phyloP scores from a whole-genome alignment of 1,140 invertebrate genomes.

The Proctacanthus coquilletti region DNA sequence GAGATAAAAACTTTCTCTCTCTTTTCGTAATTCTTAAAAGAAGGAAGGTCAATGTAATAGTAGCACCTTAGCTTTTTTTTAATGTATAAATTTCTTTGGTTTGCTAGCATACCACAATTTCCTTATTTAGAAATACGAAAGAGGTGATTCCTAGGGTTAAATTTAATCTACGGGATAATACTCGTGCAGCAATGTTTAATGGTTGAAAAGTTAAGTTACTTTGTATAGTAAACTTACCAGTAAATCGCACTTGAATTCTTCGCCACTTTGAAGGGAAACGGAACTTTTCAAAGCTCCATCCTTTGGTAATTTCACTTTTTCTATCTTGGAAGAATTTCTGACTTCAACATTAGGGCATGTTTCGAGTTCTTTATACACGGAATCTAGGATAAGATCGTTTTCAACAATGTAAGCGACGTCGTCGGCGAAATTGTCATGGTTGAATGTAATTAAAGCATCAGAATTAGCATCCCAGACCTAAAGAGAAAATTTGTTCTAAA shows the following conservation, averaged over 20 bases:
- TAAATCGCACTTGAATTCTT: conserved; percentile 35
- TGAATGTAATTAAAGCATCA: conserved; percentile 73
- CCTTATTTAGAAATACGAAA: background rate
- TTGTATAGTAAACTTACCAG: background rate
- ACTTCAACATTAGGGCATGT: conserved; percentile 33
- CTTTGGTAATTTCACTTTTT: conserved; percentile 34
- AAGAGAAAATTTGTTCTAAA: conserved; percentile 14
- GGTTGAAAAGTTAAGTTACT: background rate
- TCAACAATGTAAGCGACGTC: conserved; percentile 87
- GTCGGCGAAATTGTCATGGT: conserved; percentile 49
- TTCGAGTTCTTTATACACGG: conserved; percentile 42
- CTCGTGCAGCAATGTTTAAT: too few relatives aligned
- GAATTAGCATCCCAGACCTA: conserved; percentile 87
- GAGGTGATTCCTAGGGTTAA: too few relatives aligned
- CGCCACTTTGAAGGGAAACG: conserved; percentile 35
- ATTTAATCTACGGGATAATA: too few relatives aligned
- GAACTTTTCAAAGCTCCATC: conserved; percentile 13
- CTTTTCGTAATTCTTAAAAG: too few relatives aligned
- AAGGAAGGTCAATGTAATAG: too few relatives aligned
- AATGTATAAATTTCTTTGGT: background rate
- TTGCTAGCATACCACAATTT: background rate
- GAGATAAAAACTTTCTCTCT: too few relatives aligned
- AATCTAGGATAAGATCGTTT: conserved; percentile 72
- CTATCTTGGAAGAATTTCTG: conserved; percentile 34
- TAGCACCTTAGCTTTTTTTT: background rate